Percentiles rank a stretch among this genome's conserved stretches.
Evolutionary conservation across 2,113 vertebrate genomes (phyloP).

Genomic region (Dermatemys mawii): DNA sequence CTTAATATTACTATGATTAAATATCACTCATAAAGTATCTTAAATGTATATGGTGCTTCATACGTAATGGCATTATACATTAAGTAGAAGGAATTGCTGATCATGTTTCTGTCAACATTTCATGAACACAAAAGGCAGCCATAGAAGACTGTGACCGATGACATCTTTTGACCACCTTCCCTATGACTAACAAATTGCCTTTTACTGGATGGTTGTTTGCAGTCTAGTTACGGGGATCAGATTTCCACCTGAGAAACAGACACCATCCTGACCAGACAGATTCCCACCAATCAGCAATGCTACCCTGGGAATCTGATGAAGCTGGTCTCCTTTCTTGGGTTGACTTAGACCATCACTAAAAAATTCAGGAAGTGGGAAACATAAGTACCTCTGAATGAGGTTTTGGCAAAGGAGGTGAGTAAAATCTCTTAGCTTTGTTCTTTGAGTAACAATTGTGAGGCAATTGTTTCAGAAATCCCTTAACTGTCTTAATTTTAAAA

Average conservation of each 20-base stretch:
- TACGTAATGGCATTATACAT: not conserved
- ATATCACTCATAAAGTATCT: not conserved
- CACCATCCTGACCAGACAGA: not conserved
- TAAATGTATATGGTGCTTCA: not conserved
- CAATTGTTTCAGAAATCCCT: not conserved
- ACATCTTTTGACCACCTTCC: not conserved
- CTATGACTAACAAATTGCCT: not conserved
- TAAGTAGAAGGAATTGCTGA: not conserved
- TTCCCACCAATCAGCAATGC: not conserved
- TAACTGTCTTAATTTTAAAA: conserved; percentile 17
- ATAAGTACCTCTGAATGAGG: rapidly evolving
- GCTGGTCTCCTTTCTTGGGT: not conserved
- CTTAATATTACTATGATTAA: not conserved
- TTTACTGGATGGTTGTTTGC: not conserved
- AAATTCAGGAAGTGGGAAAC: not conserved
- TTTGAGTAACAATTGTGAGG: conserved; percentile 3
- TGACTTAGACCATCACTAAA: not conserved
- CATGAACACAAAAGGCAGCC: not conserved
- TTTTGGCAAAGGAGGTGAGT: not conserved
- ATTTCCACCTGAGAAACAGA: not conserved
- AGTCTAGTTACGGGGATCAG: not conserved
- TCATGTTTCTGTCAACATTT: not conserved
- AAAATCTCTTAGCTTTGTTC: not conserved
- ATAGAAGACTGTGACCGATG: not conserved
- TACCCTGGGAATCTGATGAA: not conserved